A percentile compares a stretch with the other conserved stretches of the same genome.
These are phyloP conservation scores for Stictonetta naevosa DNA, from an alignment of 2,113 vertebrate genomes.

Conservation along the genomic window DNA sequence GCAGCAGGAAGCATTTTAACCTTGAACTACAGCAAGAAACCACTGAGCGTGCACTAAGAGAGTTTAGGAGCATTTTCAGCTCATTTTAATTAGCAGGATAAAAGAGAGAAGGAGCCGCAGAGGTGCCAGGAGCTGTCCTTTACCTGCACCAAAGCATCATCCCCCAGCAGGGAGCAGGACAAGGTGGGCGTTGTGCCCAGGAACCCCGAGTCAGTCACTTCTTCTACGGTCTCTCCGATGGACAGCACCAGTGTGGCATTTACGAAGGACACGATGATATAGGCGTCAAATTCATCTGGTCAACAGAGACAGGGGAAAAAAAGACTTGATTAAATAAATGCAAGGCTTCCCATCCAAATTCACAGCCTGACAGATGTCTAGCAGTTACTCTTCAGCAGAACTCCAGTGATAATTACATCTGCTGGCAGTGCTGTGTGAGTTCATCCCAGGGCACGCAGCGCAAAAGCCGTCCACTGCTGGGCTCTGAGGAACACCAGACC, in stretches of 20 bases:
- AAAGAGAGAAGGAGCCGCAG: background rate
- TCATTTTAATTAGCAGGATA: background rate
- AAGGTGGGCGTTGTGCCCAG: conserved; percentile 96
- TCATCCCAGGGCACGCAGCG: conserved; percentile 28
- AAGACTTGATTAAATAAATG: conserved; percentile 26
- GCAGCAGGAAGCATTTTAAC: background rate
- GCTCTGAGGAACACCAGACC: background rate
- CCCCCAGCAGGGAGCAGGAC: conserved; percentile 95
- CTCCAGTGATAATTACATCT: conserved; percentile 41
- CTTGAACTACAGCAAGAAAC: background rate
- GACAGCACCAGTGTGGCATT: conserved; percentile 96
- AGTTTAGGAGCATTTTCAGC: background rate
- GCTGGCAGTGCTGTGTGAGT: background rate
- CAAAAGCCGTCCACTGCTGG: background rate
- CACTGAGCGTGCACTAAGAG: background rate
- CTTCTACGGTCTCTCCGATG: conserved; percentile 98
- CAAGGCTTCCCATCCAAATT: conserved; percentile 5
- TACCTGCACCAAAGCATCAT: conserved; percentile 97
- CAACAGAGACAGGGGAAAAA: conserved; percentile 21
- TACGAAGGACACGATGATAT: conserved; percentile 99
- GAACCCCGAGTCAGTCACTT: conserved; percentile 98
- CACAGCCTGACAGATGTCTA: conserved; percentile 7
- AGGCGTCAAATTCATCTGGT: conserved; percentile 97
- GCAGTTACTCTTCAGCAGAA: conserved; percentile 42
- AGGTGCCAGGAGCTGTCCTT: background rate